Evolutionary conservation across 2,113 vertebrate species (phyloP), one percentile per base, ranked within the genome.

Genomic region (Malurus melanocephalus): DNA sequence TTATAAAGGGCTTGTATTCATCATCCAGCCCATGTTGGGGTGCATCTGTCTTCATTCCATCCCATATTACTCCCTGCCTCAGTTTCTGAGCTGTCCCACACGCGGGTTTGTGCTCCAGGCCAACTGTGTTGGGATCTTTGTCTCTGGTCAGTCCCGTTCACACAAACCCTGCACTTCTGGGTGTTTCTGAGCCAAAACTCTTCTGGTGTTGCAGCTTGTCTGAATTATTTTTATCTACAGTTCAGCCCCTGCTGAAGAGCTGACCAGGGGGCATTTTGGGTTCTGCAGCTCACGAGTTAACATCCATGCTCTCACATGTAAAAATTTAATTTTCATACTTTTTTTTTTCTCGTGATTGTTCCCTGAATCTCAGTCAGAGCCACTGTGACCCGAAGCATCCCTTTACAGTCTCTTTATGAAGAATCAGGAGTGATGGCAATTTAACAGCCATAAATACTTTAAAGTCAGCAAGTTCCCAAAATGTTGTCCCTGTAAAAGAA

Each of bases 1-100:
- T 90, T 49, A 67, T 35, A 6, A 92, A 93, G 53, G 83, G 2
- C 66, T 76, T 35, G 62, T 46, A 19, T 94, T 93, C 91, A 93
- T 2, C 7, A 24, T 12, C 46, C 69, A 76, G 52, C 65, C 80
- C 21, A 2, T 75, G 45, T 4, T 51, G 35, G 15, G 7, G 42
- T 80, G 65, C 77, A 22, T 93, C 77, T 91, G 88, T 62, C 64
- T 61, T 77, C 68, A 10, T 85, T 19, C 55, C 55, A 55, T 68
- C 78, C 66, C 46, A 1, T 27, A 16, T 14, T 38, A 14, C 22
- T 78, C 24, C 43, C 23, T 60, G 49, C 32, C 69, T 83, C 46
- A 6, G 17, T 67, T 88, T 65, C 26, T 11, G 38, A 81, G 61
- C 53, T 21, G 32, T 72, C 19, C 55, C 55, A 19, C 38, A 66